Base-by-base conservation (phyloP, 2,113 vertebrate genomes). In the Rhynchomys soricoides region DNA sequence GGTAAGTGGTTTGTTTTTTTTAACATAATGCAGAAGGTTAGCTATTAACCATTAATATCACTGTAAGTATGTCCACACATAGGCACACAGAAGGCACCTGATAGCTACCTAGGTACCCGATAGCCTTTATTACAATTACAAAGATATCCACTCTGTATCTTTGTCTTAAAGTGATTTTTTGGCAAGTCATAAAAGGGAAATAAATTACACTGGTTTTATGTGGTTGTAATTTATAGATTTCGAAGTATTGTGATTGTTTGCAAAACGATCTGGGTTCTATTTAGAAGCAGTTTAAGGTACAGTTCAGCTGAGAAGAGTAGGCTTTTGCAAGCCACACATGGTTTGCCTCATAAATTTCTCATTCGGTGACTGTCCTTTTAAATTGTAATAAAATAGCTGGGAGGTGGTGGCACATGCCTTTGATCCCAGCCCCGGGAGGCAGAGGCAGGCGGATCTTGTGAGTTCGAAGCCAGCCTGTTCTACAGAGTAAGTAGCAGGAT, bases 111-210 rank as follows among this genome's bases (percentile, higher is more conserved):
- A 85, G 10, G n/a, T 70, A 87, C 85, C 21, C 21, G 50, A 70
- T 16, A 82, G 19, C 1, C 90, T 93, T 90, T 68, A 92, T 62
- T 86, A 91, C 45, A 1, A 19, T 50, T 86, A 93, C 83, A 90
- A 89, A 71, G 45, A 81, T n/a, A 66, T 66, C 15, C 43, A 43
- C 10, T 11, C 16, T 55, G 4, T 91, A 15, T 79, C 68, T 87
- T 82, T 95, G 26, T 89, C 95, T 92, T 94, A 74, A 93, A 96
- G 77, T 37, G 22, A 91, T 68, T 62, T 50, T 82, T 93, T 86
- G 37, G 15, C 48, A 94, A 78, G 62, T 89, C 26, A 85, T 52
- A 81, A 95, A 86, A 82, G 29, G 40, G 59, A 94, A 97, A 62
- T 59, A 74, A 73, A 75, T 89, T 78, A 62, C 1, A 48, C 40